These are phyloP conservation scores for Semaprochilodus insignis DNA, from an alignment of 2,797 vertebrate genomes.

Conservation along the genomic window DNA sequence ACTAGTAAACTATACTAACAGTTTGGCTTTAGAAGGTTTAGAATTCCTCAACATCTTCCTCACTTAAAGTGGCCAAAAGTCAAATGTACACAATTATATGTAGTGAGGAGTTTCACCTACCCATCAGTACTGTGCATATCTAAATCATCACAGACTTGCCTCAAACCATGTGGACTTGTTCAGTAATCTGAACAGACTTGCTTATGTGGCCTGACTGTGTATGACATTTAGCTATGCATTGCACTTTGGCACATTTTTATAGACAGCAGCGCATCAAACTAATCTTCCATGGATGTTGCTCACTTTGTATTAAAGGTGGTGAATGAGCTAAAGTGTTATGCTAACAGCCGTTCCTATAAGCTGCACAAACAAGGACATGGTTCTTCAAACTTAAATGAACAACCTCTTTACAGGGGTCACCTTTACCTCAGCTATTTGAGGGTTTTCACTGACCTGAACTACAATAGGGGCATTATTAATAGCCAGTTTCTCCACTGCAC, in stretches of 20 bases:
- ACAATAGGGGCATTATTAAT: conserved; percentile 40
- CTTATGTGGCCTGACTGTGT: too few relatives aligned
- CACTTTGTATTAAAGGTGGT: background rate
- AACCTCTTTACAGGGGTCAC: conserved; percentile 21
- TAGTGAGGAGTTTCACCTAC: too few relatives aligned
- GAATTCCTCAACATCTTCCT: too few relatives aligned
- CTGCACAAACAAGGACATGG: background rate
- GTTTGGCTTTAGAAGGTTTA: too few relatives aligned
- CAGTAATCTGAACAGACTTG: too few relatives aligned
- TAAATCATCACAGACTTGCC: too few relatives aligned
- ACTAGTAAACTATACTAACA: background rate
- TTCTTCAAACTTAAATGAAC: background rate
- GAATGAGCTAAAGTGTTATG: background rate
- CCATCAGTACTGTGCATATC: too few relatives aligned
- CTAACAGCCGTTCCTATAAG: background rate
- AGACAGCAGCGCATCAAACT: background rate
- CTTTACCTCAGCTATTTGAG: conserved; percentile 40
- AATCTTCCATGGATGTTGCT: background rate
- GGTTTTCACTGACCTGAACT: conserved; percentile 8
- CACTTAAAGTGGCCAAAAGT: too few relatives aligned
- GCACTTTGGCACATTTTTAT: background rate
- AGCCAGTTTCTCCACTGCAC: conserved; percentile 15
- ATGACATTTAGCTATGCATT: background rate
- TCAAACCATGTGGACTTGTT: too few relatives aligned
- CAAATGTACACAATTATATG: background rate